A percentile compares a stretch with the other conserved stretches of the same genome.
Evolutionary conservation across 2,113 vertebrate genomes (phyloP).

Genomic region (Istiophorus platypterus): DNA sequence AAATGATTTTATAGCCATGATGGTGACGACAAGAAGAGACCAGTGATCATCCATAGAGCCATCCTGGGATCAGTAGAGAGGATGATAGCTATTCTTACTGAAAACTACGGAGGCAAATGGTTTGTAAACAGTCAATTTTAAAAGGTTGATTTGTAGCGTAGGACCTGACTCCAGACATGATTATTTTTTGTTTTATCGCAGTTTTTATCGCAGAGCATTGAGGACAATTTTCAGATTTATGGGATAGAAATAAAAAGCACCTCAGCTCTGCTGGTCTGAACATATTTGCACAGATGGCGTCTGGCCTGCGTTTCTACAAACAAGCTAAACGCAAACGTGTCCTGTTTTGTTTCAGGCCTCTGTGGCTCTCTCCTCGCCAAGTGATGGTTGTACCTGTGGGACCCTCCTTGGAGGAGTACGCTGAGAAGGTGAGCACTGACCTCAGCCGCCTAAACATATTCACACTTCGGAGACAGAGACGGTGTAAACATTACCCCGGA

Average conservation of each 20-base stretch:
- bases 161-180: not conserved
- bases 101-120: slow-evolving; percentile 99
- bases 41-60: slow-evolving; percentile 97
- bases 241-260: not conserved
- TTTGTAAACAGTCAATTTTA: slow-evolving; percentile 70
- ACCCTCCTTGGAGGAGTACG: slow-evolving; percentile 94
- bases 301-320: slow-evolving; percentile 24
- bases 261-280: not conserved
- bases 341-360: slow-evolving; percentile 86
- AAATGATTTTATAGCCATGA: slow-evolving; percentile 87
- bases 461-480: slow-evolving; percentile 5
- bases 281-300: slow-evolving; percentile 26
- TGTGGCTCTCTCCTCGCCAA: slow-evolving; percentile 97
- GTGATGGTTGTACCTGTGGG: slow-evolving; percentile 97
- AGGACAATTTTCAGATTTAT: slow-evolving; percentile 21
- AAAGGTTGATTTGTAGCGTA: not conserved
- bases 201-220: not conserved
- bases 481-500: not conserved
- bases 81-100: slow-evolving; percentile 98
- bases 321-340: slow-evolving; percentile 14
- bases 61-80: slow-evolving; percentile 97
- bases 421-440: slow-evolving; percentile 88
- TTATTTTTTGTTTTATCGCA: not conserved
- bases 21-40: slow-evolving; percentile 94
- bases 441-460: not conserved